Evolutionary conservation across 1,140 invertebrate species (phyloP).

Genomic region (Magallana ariakensis): DNA sequence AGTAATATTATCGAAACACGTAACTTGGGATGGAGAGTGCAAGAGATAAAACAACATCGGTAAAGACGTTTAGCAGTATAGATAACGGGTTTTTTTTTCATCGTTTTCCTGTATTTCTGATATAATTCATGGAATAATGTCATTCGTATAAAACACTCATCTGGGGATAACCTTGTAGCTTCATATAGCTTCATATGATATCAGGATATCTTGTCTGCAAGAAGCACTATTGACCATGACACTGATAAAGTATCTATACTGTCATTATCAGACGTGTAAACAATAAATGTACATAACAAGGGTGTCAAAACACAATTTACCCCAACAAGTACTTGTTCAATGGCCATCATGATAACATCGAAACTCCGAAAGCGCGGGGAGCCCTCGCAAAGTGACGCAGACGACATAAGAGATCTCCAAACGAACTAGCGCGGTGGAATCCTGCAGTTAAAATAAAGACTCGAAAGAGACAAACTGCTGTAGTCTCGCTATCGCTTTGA

Average conservation of each 20-base stretch:
- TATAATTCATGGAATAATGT: background rate
- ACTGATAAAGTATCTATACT: conserved; percentile 3
- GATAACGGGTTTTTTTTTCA: too few species aligned
- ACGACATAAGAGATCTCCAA: background rate
- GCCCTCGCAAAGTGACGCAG: background rate
- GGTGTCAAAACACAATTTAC: conserved; percentile 29
- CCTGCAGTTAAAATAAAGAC: background rate
- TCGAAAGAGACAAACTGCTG: conserved; percentile 26
- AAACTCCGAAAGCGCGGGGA: background rate
- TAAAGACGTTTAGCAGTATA: too few species aligned
- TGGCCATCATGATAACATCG: conserved; percentile 17
- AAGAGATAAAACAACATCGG: too few species aligned
- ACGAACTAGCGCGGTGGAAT: background rate
- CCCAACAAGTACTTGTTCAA: conserved; percentile 19
- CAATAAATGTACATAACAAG: conserved; percentile 29
- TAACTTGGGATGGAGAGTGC: too few species aligned
- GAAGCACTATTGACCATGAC: conserved; percentile 18
- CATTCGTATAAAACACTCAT: background rate
- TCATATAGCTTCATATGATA: conserved; percentile 13
- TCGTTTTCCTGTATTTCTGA: background rate
- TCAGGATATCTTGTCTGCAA: background rate
- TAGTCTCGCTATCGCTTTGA: background rate
- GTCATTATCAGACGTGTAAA: conserved; percentile 3
- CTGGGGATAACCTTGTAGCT: background rate
- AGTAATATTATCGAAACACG: too few species aligned